These are phyloP conservation scores for Tachysurus fulvidraco DNA, from an alignment of 2,113 vertebrate genomes.

Conservation along the genomic window DNA sequence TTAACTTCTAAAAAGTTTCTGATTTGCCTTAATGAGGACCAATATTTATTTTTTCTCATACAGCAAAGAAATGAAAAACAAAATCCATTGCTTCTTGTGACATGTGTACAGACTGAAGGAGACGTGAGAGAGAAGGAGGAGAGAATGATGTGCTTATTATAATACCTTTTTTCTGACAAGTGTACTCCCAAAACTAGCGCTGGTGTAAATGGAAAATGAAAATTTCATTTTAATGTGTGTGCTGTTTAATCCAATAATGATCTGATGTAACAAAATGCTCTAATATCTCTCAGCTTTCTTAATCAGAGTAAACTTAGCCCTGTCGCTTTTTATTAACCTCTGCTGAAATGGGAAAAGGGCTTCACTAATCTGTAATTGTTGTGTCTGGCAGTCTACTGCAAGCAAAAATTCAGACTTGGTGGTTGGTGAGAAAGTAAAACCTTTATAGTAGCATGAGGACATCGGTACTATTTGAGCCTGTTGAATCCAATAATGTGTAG, in stretches of 20 bases:
- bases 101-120: slow-evolving; percentile 46
- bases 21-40: background rate
- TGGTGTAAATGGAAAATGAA: slow-evolving; percentile 83
- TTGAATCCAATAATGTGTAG: slow-evolving; percentile 72
- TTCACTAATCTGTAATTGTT: slow-evolving; percentile 92
- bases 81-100: background rate
- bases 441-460: slow-evolving; percentile 73
- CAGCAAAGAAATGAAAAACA: slow-evolving; percentile 16
- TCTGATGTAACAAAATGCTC: slow-evolving; percentile 89
- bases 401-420: slow-evolving; percentile 83
- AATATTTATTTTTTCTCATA: background rate
- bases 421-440: slow-evolving; percentile 73
- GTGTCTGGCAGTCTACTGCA: slow-evolving; percentile 86
- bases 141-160: slow-evolving; percentile 59
- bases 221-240: slow-evolving; percentile 87
- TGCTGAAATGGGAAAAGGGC: slow-evolving; percentile 94
- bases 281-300: slow-evolving; percentile 94
- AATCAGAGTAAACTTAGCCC: slow-evolving; percentile 97
- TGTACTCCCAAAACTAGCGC: slow-evolving; percentile 63
- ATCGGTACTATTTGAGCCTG: slow-evolving; percentile 74
- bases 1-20: background rate
- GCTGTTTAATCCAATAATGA: slow-evolving; percentile 96
- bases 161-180: slow-evolving; percentile 73
- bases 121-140: slow-evolving; percentile 51
- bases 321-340: slow-evolving; percentile 99